phyloP scores from a whole-genome alignment of 2,888 invertebrate genomes.

The Monochamus alternatus region DNA sequence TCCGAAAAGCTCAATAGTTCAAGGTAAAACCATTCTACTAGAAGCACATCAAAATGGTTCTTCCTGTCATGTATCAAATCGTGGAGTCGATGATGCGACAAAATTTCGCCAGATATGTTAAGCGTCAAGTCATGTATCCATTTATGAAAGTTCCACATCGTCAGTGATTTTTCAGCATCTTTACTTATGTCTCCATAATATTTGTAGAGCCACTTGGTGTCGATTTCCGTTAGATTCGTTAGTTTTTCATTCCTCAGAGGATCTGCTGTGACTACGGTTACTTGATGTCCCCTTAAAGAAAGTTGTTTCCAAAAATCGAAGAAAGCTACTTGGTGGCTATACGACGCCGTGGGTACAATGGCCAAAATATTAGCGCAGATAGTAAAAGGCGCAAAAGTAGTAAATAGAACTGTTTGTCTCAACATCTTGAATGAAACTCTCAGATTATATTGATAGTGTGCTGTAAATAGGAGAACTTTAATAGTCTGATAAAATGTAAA shows the following conservation, averaged over 20 bases:
- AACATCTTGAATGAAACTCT: too few species aligned
- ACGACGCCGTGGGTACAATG: constrained; percentile 45
- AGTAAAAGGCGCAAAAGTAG: not conserved
- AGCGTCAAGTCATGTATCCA: not conserved
- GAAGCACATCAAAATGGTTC: constrained; percentile 44
- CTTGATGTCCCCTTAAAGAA: constrained; percentile 55
- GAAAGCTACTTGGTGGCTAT: constrained; percentile 59
- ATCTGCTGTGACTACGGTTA: constrained; percentile 55
- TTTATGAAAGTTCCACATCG: constrained; percentile 45
- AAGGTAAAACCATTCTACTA: constrained; percentile 31
- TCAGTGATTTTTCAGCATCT: not conserved
- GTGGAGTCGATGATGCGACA: not conserved
- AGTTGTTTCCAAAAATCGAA: constrained; percentile 54
- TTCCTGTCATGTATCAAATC: constrained; percentile 9
- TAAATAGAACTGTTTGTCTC: too few species aligned
- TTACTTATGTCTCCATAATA: not conserved
- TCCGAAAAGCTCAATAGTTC: constrained; percentile 5
- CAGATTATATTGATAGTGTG: too few species aligned
- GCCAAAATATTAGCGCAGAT: constrained; percentile 45
- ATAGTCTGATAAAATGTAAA: too few species aligned
- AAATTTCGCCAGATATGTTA: too few species aligned
- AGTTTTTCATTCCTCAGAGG: constrained; percentile 53
- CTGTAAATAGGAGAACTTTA: too few species aligned
- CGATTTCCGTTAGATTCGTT: constrained; percentile 48
- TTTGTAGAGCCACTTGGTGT: not conserved